A percentile compares a stretch with the other conserved stretches of the same genome.
Conservation (phyloP, 2,113 vertebrate genomes). For the Solea senegalensis region DNA sequence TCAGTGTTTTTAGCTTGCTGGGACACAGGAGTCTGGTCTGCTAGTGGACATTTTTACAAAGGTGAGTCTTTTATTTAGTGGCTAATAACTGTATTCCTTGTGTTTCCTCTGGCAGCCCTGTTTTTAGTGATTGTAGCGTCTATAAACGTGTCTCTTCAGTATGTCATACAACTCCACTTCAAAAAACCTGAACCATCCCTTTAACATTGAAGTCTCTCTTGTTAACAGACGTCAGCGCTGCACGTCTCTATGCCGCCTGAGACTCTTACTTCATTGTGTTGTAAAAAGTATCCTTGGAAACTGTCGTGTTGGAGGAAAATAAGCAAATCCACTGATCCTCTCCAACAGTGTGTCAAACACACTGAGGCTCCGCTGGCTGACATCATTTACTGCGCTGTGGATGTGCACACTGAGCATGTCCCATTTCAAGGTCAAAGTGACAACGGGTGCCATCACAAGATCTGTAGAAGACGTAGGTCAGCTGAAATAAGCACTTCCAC, state of each 20-base stretch:
- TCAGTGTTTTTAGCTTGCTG: too few species aligned
- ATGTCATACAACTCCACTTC: too few species aligned
- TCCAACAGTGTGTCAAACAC: constrained; percentile 38
- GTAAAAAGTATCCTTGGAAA: constrained; percentile 73
- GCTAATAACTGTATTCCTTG: too few species aligned
- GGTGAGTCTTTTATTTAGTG: too few species aligned
- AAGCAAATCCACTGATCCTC: constrained; percentile 51
- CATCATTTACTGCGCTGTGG: constrained; percentile 40
- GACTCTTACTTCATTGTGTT: constrained; percentile 44
- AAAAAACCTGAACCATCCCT: too few species aligned
- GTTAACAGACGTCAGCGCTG: constrained; percentile 16
- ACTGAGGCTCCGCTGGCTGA: constrained; percentile 40
- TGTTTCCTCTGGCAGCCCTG: too few species aligned
- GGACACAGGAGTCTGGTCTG: too few species aligned
- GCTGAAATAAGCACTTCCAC: constrained; percentile 12
- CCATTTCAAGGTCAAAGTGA: constrained; percentile 61
- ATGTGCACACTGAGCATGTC: constrained; percentile 29
- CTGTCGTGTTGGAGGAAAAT: constrained; percentile 52
- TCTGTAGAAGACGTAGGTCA: constrained; percentile 38
- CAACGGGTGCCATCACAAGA: constrained; percentile 37
- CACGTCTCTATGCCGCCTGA: constrained; percentile 34
- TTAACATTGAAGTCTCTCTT: constrained; percentile 52
- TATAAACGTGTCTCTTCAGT: too few species aligned
- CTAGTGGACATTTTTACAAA: too few species aligned
- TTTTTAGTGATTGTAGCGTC: too few species aligned